Evolutionary conservation across 1,140 invertebrate genomes (phyloP), one percentile per base, ranked within the genome.

Genomic region (Aphidius ervi): DNA sequence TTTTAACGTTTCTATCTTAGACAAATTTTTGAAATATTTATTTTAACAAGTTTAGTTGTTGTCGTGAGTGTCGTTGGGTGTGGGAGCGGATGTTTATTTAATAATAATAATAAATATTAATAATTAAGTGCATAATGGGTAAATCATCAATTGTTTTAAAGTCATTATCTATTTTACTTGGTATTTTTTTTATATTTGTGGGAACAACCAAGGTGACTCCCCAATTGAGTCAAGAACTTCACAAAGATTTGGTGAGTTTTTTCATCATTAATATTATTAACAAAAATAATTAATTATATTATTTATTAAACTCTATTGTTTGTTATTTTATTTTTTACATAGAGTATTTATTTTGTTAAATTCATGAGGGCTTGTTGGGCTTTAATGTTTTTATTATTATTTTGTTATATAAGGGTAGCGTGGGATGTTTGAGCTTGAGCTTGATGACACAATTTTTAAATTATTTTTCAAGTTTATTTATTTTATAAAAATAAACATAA

Each of bases 141-240:
- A 31, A 31, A 31, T 31, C 23, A 31, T 91, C 92, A 49, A 88
- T 95, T 63, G 94, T 96, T 59, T 80, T 97, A 57, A 93, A 88
- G 77, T 93, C 92, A 75, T 83, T 98, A 59, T 96, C 94, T 9
- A 80, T 98, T 63, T 86, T 97, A 41, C 81, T 97, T 67, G 95
- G 95, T 56, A 83, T 98, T 65, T 98, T 98, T 82, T 98, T 98
- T 77, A 87, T 98, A 68, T 96, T 97, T 76, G 91, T 97, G 61
- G 95, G 95, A 50, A 89, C 89, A 23, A 89, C 97, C 69, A 97
- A 97, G 83, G 80, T 97, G 55, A 92, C 94, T 61, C 93, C 93
- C 63, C 85, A 89, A 65, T 87, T 98, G 59, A 97, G 92, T 70
- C 93, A 93, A 82, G 95, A 98, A 78, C 85, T 98, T 56, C 94